Percentiles rank a stretch among this genome's conserved stretches.
phyloP scores from a whole-genome alignment of 2,113 vertebrate species.

The Haplotaxodon microlepis region DNA sequence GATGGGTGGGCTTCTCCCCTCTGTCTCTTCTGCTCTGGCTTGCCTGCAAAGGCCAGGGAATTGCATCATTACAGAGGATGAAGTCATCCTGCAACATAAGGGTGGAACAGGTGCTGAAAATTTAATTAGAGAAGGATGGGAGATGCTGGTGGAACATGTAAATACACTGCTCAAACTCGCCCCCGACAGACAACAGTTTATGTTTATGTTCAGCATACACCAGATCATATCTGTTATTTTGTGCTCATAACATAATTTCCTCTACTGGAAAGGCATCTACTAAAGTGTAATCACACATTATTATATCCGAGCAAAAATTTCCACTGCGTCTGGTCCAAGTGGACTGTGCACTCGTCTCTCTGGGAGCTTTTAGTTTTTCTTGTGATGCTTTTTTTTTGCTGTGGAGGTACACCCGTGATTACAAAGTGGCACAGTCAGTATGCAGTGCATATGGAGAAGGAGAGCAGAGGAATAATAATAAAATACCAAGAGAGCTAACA shows the following conservation, averaged over 20 bases:
- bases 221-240: not conserved
- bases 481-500: constrained; percentile 2
- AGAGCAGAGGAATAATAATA: not conserved
- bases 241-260: not conserved
- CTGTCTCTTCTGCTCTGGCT: constrained; percentile 18
- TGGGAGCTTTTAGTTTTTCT: constrained; percentile 15
- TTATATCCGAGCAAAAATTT: not conserved
- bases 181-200: not conserved
- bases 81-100: constrained; percentile 73
- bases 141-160: constrained; percentile 38
- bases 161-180: constrained; percentile 15
- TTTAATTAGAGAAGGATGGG: constrained; percentile 53
- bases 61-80: constrained; percentile 73
- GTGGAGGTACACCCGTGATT: not conserved
- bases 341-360: not conserved
- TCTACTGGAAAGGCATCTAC: not conserved
- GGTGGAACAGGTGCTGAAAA: constrained; percentile 67
- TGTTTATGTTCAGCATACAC: not conserved
- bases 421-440: not conserved
- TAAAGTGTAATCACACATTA: not conserved
- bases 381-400: not conserved
- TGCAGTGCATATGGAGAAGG: not conserved
- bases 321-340: not conserved
- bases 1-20: constrained; percentile 38
- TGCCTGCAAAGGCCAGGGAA: constrained; percentile 51